Conservation (phyloP, 2,113 vertebrate genomes). For the Mirounga angustirostris region DNA sequence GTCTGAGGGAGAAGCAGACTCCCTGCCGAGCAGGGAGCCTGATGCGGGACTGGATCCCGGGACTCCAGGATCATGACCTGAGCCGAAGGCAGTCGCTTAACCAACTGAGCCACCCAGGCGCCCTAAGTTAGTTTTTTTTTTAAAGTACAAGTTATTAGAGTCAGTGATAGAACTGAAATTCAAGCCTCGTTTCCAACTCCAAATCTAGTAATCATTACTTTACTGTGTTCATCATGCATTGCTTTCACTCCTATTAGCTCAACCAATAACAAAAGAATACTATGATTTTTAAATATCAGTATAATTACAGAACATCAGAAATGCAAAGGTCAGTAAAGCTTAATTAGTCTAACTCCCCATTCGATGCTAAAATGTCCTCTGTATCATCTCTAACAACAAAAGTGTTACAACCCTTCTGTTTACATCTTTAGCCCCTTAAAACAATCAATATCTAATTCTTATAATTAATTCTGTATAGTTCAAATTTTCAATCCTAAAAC, state of each 20-base stretch:
- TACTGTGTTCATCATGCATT: neutral
- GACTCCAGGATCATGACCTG: no score
- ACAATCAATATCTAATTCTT: neutral
- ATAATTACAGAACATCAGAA: neutral
- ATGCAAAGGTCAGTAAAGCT: neutral
- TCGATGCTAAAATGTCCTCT: neutral
- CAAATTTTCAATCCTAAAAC: neutral
- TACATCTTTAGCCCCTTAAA: neutral
- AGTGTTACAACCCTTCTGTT: neutral
- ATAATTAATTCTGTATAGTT: neutral
- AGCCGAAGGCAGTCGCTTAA: no score
- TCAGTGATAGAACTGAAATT: slow-evolving; percentile 32
- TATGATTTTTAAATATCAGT: neutral
- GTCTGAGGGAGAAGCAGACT: no score
- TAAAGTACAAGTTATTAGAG: neutral
- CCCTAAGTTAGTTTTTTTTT: neutral
- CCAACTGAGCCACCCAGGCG: no score
- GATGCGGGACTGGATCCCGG: no score
- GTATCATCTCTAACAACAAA: neutral
- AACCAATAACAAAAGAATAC: neutral
- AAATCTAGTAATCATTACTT: neutral
- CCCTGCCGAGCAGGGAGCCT: no score
- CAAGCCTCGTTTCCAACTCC: neutral
- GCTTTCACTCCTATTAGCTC: neutral
- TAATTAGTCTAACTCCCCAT: neutral